Evolutionary conservation across 2,797 vertebrate genomes (phyloP).

Genomic region (Prunella strophiata): DNA sequence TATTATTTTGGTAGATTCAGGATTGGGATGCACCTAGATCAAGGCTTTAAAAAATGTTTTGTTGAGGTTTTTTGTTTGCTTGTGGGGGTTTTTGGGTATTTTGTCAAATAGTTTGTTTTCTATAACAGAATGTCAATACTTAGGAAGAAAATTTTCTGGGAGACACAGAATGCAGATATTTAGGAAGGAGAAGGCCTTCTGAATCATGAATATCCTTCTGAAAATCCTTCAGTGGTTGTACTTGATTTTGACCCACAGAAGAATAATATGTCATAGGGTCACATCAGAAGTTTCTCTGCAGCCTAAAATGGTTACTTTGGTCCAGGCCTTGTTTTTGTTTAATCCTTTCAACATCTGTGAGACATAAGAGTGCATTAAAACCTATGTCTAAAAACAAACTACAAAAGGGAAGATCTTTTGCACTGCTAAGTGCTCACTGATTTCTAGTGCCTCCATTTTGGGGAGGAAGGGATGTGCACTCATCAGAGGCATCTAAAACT

Average conservation of each 20-base stretch:
- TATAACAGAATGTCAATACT: not conserved
- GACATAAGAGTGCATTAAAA: not conserved
- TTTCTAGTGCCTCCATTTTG: constrained; percentile 21
- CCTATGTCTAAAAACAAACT: constrained; percentile 38
- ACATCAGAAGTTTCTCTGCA: not conserved
- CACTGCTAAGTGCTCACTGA: not conserved
- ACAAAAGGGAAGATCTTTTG: not conserved
- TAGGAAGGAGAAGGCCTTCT: not conserved
- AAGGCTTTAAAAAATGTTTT: not conserved
- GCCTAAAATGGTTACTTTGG: not conserved
- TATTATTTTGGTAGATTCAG: not conserved
- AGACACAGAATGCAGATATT: not conserved
- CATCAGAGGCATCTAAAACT: not conserved
- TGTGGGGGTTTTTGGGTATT: not conserved
- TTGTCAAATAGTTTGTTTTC: not conserved
- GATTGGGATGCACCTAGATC: not conserved
- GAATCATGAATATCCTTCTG: not conserved
- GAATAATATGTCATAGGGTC: not conserved
- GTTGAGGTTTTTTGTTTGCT: not conserved
- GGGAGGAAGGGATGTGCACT: not conserved
- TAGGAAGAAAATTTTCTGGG: not conserved
- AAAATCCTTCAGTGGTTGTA: not conserved
- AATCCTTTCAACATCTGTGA: not conserved
- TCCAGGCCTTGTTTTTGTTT: not conserved
- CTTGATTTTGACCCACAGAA: not conserved